Base-by-base conservation (phyloP, 2,888 invertebrate species). In the Minunthozetes semirufus region DNA sequence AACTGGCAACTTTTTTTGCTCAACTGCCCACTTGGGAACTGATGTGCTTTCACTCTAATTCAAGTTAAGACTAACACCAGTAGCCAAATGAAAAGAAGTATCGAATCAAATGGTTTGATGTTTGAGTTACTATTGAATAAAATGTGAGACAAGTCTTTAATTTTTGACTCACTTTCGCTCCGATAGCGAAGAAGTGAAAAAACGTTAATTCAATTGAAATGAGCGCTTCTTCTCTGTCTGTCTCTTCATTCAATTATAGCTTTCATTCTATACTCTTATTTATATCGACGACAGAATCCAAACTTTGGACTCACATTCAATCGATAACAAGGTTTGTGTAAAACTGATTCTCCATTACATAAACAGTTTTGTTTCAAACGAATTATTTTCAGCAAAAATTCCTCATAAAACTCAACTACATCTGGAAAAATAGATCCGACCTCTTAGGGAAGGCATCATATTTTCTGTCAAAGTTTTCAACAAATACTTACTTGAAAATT, bases 11-110 rank as follows among this genome's bases (percentile, higher is more conserved):
- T 59, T 59, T 59, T 53, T 48, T n/a, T n/a, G n/a, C 48, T 17
- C 27, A 61, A 61, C 61, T 61, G 61, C 13, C 27, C 61, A 11
- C 61, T 29, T n/a, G 61, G 27, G 61, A 61, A 61, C 25, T 27
- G 17, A 27, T 61, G n/a, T 53, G 56, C 61, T 29, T 27, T 27
- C 15, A 13, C 56, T 19, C 22, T 27, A 25, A 61, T 61, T 27
- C 61, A 61, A 25, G 29, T 61, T n/a, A 48, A n/a, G 56, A 19
- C 56, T 59, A 59, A 59, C 56, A 59, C 48, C n/a, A 48, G 13
- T 48, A 17, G 13, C n/a, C 13, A 48, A 48, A 48, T n/a, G 15
- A 17, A 22, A 13, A 50, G 19, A 50, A 50, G 56, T 59, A 59
- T 59, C 56, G 11, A 59, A 25, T 25, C 9, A 59, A 48, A 48